These are phyloP conservation scores for Microchrysa polita DNA, from an alignment of 2,888 invertebrate genomes.

Conservation along the genomic window DNA sequence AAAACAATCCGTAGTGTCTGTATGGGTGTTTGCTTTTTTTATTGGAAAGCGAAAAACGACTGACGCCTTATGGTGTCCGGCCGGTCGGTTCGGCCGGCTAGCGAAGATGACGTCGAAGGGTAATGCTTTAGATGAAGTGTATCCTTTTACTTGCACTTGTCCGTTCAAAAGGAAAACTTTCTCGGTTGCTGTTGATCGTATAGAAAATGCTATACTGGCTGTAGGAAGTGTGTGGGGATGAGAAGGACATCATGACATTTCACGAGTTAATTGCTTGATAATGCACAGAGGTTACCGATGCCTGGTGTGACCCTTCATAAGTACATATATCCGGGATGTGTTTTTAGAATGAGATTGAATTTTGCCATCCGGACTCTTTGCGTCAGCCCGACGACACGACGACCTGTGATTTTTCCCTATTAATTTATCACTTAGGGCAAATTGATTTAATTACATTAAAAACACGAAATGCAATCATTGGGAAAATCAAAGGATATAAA, in stretches of 20 bases:
- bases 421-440: neutral
- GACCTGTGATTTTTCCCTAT: neutral
- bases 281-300: slow-evolving; percentile 47
- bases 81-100: neutral
- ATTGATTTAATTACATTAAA: slow-evolving; percentile 41
- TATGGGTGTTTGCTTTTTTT: slow-evolving; percentile 6
- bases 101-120: neutral
- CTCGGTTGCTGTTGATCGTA: neutral
- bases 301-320: neutral
- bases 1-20: neutral
- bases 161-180: neutral
- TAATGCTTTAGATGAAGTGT: neutral
- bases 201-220: neutral
- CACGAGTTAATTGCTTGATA: slow-evolving; percentile 52
- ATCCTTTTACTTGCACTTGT: slow-evolving; percentile 10
- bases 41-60: slow-evolving; percentile 32
- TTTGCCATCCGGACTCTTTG: slow-evolving; percentile 34
- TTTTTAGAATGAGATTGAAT: neutral
- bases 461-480: slow-evolving; percentile 29
- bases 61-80: slow-evolving; percentile 32
- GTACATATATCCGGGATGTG: neutral
- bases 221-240: neutral
- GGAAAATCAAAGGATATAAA: slow-evolving; percentile 35
- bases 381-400: neutral
- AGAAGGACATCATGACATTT: slow-evolving; percentile 25